Evolutionary conservation across 2,888 invertebrate species (phyloP), one percentile per base, ranked within the genome.

Genomic region (Pardosa pseudoannulata): DNA sequence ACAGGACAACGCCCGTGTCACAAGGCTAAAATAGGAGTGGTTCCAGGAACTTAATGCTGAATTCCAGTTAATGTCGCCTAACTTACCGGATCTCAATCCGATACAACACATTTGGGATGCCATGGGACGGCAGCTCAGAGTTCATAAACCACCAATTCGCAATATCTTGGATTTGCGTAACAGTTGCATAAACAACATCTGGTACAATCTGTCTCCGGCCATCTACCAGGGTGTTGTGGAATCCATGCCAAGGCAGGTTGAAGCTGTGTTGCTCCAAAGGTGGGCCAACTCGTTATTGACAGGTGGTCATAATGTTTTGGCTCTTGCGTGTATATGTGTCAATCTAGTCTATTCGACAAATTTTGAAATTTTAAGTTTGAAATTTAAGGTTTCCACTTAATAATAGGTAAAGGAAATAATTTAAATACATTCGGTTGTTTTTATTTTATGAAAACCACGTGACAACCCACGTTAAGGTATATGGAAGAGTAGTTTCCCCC

Each of bases 261-360:
- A 9, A 46, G 41, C 41, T 46, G 41, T 5, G 2, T 9, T 13
- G 41, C 13, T 2, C 41, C 41, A 46, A 46, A 46, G 6, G 16
- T 16, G 41, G 41, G 13, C 13, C 41, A 46, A 46, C 41, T 9
- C 2, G 2, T 46, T 46, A 6, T 46, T 13, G 41, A 46, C 13
- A 46, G 41, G 41, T 46, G 41, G 9, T 46, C 41, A 46, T 46
- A 46, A 46, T 46, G 41, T 46, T 46, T 46, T 46, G 41, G 41
- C 41, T 46, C 41, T 16, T 46, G 13, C 9, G 41, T 46, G 41
- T 46, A 46, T n/a, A n/a, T n/a, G n/a, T n/a, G n/a, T n/a, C n/a
- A n/a, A n/a, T n/a, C n/a, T n/a, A n/a, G n/a, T n/a, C n/a, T n/a
- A n/a, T n/a, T n/a, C n/a, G n/a, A n/a, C n/a, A n/a, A n/a, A n/a